Percentiles rank a stretch among this genome's conserved stretches.
Evolutionary conservation across 2,888 invertebrate species (phyloP).

Genomic region (Macroteleia sp.): DNA sequence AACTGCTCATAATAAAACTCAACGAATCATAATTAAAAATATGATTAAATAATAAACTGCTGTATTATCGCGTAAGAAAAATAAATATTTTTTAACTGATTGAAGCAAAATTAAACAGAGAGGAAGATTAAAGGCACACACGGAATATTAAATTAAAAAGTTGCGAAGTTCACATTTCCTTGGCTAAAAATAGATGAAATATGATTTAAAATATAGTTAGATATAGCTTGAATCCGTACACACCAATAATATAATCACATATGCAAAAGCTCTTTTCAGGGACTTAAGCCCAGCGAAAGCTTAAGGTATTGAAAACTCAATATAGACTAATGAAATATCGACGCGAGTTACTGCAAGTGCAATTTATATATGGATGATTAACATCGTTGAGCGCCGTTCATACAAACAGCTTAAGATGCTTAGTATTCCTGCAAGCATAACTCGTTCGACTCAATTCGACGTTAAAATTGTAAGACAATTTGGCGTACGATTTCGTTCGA

Average conservation of each 20-base stretch:
- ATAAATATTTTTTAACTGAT: no score
- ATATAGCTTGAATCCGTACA: constrained; percentile 54
- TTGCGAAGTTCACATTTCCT: constrained; percentile 3
- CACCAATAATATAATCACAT: constrained; percentile 52
- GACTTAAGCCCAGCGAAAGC: constrained; percentile 40
- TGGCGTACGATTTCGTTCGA: no score
- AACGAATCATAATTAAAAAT: no score
- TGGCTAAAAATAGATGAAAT: constrained; percentile 24
- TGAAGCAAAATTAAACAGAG: background rate
- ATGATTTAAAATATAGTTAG: constrained; percentile 43
- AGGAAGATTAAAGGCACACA: background rate
- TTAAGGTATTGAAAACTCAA: constrained; percentile 46
- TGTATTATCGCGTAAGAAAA: no score
- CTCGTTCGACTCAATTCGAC: constrained; percentile 15
- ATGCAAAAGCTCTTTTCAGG: constrained; percentile 54
- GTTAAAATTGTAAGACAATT: constrained; percentile 6
- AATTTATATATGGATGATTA: constrained; percentile 50
- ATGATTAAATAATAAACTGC: no score
- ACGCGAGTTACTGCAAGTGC: constrained; percentile 19
- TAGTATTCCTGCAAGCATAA: constrained; percentile 15
- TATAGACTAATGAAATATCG: constrained; percentile 54
- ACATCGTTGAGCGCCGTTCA: constrained; percentile 30
- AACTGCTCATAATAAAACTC: no score
- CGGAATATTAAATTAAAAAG: constrained; percentile 31
- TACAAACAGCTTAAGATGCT: constrained; percentile 34